phyloP scores from a whole-genome alignment of 2,888 invertebrate genomes.

The Silvanus unidentatus region DNA sequence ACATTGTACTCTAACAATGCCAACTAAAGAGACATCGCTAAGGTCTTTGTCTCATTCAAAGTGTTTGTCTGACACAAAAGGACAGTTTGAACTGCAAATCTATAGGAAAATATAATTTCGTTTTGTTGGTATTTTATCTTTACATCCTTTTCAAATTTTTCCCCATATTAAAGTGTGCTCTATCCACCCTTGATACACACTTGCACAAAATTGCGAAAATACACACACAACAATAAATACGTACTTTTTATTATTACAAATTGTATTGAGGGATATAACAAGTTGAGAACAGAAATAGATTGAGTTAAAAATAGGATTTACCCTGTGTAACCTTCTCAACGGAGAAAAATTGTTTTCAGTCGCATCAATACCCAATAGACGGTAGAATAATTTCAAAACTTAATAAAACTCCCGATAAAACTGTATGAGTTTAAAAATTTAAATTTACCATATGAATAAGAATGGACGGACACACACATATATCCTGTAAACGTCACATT shows the following conservation, averaged over 20 bases:
- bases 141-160: background rate
- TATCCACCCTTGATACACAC: too few species aligned
- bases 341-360: too few species aligned
- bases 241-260: background rate
- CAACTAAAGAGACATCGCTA: slow-evolving; percentile 48
- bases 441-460: slow-evolving; percentile 42
- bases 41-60: slow-evolving; percentile 41
- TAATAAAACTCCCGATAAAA: too few species aligned
- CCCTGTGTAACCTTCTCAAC: background rate
- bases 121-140: slow-evolving; percentile 2
- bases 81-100: slow-evolving; percentile 45
- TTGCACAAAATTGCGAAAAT: too few species aligned
- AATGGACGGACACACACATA: slow-evolving; percentile 33
- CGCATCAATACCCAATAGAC: too few species aligned
- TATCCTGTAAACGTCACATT: slow-evolving; percentile 46
- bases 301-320: background rate
- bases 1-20: slow-evolving; percentile 42
- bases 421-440: slow-evolving; percentile 39
- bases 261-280: background rate
- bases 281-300: background rate
- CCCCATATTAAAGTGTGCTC: background rate
- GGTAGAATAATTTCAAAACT: too few species aligned
- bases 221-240: too few species aligned
- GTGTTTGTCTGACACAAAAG: slow-evolving; percentile 44
- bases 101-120: slow-evolving; percentile 35